Evolutionary conservation across 2,113 vertebrate species (phyloP).

Genomic region (Heteronetta atricapilla): DNA sequence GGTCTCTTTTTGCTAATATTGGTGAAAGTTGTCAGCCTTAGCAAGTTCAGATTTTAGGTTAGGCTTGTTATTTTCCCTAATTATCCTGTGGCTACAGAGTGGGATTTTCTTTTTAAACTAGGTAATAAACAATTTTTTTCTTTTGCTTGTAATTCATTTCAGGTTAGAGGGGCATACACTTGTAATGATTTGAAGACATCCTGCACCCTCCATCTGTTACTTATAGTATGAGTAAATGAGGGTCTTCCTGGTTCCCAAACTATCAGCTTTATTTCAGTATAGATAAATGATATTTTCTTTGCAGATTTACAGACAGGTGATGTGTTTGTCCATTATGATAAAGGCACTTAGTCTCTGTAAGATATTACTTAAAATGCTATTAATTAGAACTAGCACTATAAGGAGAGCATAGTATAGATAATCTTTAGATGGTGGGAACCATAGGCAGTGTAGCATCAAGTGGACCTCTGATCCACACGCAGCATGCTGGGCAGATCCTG

Average conservation of each 20-base stretch:
- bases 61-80: neutral
- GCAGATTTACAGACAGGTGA: neutral
- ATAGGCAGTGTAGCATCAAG: neutral
- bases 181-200: neutral
- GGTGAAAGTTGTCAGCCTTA: neutral
- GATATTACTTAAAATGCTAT: neutral
- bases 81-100: neutral
- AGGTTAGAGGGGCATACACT: neutral
- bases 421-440: neutral
- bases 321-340: neutral
- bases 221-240: neutral
- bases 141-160: neutral
- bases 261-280: neutral
- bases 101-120: neutral
- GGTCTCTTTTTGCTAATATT: neutral
- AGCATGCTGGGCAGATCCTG: neutral
- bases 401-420: neutral
- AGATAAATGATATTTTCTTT: neutral
- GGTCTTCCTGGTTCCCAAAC: neutral
- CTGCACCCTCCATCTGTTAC: neutral
- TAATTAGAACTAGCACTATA: neutral
- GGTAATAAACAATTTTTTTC: neutral
- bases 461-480: neutral
- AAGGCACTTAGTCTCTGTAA: neutral
- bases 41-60: neutral